Evolutionary conservation across 1,140 invertebrate species (phyloP).

Genomic region (Phymorhynchus buccinoides): DNA sequence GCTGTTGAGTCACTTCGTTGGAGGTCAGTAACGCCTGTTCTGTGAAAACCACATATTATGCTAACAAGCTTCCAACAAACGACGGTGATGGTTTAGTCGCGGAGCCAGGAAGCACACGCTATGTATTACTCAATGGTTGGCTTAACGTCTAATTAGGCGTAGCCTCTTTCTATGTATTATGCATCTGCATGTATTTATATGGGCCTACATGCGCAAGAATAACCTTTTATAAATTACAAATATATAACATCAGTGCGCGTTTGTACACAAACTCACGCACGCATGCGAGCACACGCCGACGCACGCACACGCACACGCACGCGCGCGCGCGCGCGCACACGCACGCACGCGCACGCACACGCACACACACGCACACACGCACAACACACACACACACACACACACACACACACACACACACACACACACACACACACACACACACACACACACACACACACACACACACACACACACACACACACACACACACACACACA

Average conservation of each 20-base stretch:
- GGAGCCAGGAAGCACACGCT: too few relatives aligned
- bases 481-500: conserved; percentile 20
- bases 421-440: neutral
- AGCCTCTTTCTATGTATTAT: too few relatives aligned
- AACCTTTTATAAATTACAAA: too few relatives aligned
- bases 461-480: conserved; percentile 17
- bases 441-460: neutral
- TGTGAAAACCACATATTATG: too few relatives aligned
- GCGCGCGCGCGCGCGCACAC: neutral
- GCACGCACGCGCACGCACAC: neutral
- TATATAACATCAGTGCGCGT: neutral
- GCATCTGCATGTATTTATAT: too few relatives aligned
- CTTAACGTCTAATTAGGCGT: too few relatives aligned
- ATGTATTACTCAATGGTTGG: too few relatives aligned
- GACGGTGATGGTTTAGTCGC: too few relatives aligned
- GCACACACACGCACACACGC: neutral
- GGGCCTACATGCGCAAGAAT: too few relatives aligned
- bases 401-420: neutral
- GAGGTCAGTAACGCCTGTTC: too few relatives aligned
- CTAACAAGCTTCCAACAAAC: too few relatives aligned
- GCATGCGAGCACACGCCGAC: neutral
- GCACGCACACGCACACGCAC: conserved; percentile 1
- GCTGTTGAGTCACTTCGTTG: too few relatives aligned
- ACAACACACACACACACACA: neutral
- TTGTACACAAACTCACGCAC: neutral